Evolutionary conservation across 2,797 vertebrate genomes (phyloP), one percentile per base, ranked within the genome.

Genomic region (Eulemur coronatus): DNA sequence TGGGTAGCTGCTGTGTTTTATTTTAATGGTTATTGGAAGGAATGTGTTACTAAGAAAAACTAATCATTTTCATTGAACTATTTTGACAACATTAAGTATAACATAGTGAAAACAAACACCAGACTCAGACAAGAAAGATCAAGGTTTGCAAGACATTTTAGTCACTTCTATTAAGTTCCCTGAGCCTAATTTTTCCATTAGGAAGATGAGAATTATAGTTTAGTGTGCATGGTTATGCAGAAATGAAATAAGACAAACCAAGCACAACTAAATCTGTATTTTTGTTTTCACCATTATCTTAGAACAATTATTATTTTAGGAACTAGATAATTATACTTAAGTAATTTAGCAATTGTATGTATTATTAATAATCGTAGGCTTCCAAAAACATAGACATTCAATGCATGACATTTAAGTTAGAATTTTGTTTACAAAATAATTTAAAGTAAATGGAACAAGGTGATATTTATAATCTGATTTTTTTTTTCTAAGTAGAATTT

Each of bases 341-440:
- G 24, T 67, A 52, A 79, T 52, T 79, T 90, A 50, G 11, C 35
- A 89, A 82, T 12, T 67, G 17, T 67, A 67, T n/a, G 48, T 46
- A 14, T 43, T 73, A 41, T 33, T 95, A 73, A 59, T 80, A 92
- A 67, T n/a, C 10, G 38, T 13, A 70, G 15, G 26, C n/a, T 95
- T 93, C 35, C 33, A 55, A 91, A 96, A 55, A 63, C 46, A 13
- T 72, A 72, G 87, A 55, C 14, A 63, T 73, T 93, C 12, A 69
- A 35, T 26, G 24, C 6, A 52, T 17, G 11, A 41, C 35, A 73
- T 18, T 87, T 67, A 65, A 69, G 7, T 43, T 69, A 38, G 17
- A 94, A 82, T 50, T 95, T 57, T 82, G 28, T 63, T 94, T 75
- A 33, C 33, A 90, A 28, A 78, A 90, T 73, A 94, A 89, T 78